These are phyloP conservation scores for Neolamprologus kungweensis DNA, from an alignment of 2,113 vertebrate genomes.

Conservation along the genomic window DNA sequence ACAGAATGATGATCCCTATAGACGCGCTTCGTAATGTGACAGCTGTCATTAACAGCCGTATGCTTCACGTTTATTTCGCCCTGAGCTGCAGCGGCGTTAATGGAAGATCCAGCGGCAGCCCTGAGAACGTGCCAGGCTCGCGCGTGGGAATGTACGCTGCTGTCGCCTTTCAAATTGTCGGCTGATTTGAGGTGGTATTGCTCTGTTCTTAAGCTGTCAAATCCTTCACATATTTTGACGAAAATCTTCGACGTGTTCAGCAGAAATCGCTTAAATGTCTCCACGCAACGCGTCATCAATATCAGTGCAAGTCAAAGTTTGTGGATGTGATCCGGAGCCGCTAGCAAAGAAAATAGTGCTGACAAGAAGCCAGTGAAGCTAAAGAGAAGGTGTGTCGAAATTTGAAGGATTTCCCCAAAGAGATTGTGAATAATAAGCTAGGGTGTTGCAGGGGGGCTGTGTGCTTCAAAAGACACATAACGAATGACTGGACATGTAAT, in stretches of 20 bases:
- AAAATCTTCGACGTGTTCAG: background rate
- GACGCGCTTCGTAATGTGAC: background rate
- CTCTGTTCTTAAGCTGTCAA: background rate
- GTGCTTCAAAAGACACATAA: background rate
- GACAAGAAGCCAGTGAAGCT: background rate
- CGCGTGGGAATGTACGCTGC: background rate
- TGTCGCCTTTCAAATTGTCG: background rate
- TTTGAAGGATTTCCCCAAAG: background rate
- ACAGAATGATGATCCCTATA: background rate
- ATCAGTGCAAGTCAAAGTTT: conserved; percentile 1
- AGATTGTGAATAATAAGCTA: background rate
- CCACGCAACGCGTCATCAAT: background rate
- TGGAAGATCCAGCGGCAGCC: background rate
- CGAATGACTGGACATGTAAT: background rate
- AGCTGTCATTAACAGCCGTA: background rate
- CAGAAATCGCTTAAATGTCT: background rate
- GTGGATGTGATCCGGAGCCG: background rate
- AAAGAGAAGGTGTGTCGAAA: background rate
- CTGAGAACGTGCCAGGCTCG: background rate
- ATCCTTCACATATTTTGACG: background rate
- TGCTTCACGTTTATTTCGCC: background rate
- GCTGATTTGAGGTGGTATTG: background rate
- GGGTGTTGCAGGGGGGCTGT: background rate
- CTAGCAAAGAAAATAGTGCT: background rate
- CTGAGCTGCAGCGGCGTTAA: background rate